Base-by-base conservation (phyloP, 2,113 vertebrate species). In the Saccopteryx bilineata region DNA sequence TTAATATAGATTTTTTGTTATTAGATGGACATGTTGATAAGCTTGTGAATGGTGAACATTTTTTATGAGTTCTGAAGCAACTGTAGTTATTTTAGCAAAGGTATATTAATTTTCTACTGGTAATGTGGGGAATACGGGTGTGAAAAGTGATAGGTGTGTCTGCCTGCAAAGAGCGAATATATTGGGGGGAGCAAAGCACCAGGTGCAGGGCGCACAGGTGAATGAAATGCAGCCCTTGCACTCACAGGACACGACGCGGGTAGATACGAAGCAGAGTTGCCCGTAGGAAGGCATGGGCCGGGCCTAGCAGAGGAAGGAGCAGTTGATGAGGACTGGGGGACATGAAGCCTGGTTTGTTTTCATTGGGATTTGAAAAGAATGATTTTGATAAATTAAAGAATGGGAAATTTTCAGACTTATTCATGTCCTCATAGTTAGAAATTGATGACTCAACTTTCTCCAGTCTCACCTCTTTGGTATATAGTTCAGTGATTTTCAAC, bases 21-120 rank as follows among this genome's bases (percentile, higher is more conserved):
- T 54, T 74, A 75, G 33, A 66, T 65, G 50, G 61, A 33, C 26
- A 9, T 18, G 28, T 61, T 91, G 50, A 60, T n/a, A 87, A 48
- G 24, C 76, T 0, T 69, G 5, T 92, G 11, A 92, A 79, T 60
- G 10, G 2, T 46, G 54, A 90, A 72, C 23, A 1, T 90, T 89
- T 82, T 87, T 48, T 84, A 33, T 87, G 18, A 83, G 26, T 84
- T 93, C 58, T 87, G 50, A 78, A 91, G 56, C 31, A 52, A 31
- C 9, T 91, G 3, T 76, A 72, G 15, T 81, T 95, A 81, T 69
- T 76, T 81, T 28, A 85, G 15, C 56, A 87, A 72, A 23, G 24
- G 2, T 66, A 7, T 54, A 4, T 74, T 48, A 11, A 60, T 50
- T 87, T 89, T 26, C 52, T 68, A 0, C 9, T 88, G 58, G 24